Conservation (phyloP, 37 sponge, comb jelly and placozoan species). For the Ephydatia muelleri region DNA sequence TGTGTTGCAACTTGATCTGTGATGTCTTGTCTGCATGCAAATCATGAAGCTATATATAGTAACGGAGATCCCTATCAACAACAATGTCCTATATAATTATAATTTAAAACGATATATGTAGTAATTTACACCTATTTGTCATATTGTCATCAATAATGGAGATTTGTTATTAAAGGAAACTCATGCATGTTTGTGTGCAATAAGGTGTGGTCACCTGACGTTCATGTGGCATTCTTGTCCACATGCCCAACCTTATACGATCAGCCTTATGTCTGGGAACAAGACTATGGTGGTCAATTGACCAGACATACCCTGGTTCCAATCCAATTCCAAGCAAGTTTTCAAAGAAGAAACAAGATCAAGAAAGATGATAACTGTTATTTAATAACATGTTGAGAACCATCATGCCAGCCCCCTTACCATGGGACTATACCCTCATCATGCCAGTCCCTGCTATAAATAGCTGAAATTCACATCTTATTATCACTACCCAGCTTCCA, state of each 20-base stretch:
- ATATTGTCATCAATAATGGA: slow-evolving; percentile 1
- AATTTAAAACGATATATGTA: background rate
- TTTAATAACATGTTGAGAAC: slow-evolving; percentile 1
- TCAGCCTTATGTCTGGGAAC: slow-evolving; percentile 1
- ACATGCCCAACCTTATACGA: background rate
- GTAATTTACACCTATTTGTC: slow-evolving; percentile 1
- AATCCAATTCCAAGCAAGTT: slow-evolving; percentile 1
- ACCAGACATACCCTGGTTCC: slow-evolving; percentile 1
- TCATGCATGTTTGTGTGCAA: slow-evolving; percentile 1
- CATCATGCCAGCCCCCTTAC: slow-evolving; percentile 1
- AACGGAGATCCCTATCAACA: no score
- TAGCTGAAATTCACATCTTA: background rate
- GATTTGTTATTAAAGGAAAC: background rate
- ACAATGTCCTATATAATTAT: background rate
- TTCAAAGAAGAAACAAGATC: slow-evolving; percentile 1
- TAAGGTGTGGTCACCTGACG: slow-evolving; percentile 1
- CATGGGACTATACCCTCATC: slow-evolving; percentile 1
- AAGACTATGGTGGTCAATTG: slow-evolving; percentile 1
- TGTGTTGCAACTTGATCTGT: slow-evolving; percentile 1
- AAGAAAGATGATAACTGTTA: slow-evolving; percentile 1
- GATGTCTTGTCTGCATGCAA: slow-evolving; percentile 1
- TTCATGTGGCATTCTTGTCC: slow-evolving; percentile 1
- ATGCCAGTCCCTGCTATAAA: slow-evolving; percentile 1
- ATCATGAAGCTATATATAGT: background rate
- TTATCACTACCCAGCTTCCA: slow-evolving; percentile 1